phyloP scores from a whole-genome alignment of 2,797 vertebrate species.

The Pelodytes ibericus region DNA sequence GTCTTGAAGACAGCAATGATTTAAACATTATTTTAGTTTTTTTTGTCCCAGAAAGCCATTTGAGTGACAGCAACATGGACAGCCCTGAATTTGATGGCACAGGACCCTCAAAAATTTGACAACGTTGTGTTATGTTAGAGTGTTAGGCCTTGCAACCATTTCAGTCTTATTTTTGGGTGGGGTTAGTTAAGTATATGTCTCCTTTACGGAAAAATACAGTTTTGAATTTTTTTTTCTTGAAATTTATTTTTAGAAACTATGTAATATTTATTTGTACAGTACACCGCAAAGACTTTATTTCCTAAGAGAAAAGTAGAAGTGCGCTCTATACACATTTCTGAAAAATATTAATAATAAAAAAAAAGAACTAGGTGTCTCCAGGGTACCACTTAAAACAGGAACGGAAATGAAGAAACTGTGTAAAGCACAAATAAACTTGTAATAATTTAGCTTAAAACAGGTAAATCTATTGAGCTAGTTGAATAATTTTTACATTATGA shows the following conservation, averaged over 20 bases:
- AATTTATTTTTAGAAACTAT: constrained; percentile 6
- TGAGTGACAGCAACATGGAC: too few species aligned
- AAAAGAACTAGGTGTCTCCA: constrained; percentile 16
- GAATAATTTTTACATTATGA: constrained; percentile 31
- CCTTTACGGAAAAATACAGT: too few species aligned
- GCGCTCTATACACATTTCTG: constrained; percentile 29
- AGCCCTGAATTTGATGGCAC: too few species aligned
- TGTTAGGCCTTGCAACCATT: too few species aligned
- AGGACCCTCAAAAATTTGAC: too few species aligned
- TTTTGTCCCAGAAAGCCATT: too few species aligned
- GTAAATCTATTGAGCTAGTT: constrained; percentile 22
- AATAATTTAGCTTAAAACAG: constrained; percentile 22
- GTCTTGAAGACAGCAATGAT: too few species aligned
- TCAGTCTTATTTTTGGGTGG: too few species aligned
- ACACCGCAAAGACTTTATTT: constrained; percentile 21
- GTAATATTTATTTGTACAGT: constrained; percentile 30
- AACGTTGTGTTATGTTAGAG: too few species aligned
- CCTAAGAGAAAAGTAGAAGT: constrained; percentile 16
- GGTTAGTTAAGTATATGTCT: too few species aligned
- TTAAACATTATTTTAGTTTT: too few species aligned
- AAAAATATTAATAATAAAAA: constrained; percentile 35
- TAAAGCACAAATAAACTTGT: neutral
- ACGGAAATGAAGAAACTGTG: constrained; percentile 26
- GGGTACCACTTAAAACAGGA: constrained; percentile 26
- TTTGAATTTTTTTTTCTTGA: neutral